These are phyloP conservation scores for Manis javanica DNA, from an alignment of 2,797 vertebrate species.

Conservation along the genomic window DNA sequence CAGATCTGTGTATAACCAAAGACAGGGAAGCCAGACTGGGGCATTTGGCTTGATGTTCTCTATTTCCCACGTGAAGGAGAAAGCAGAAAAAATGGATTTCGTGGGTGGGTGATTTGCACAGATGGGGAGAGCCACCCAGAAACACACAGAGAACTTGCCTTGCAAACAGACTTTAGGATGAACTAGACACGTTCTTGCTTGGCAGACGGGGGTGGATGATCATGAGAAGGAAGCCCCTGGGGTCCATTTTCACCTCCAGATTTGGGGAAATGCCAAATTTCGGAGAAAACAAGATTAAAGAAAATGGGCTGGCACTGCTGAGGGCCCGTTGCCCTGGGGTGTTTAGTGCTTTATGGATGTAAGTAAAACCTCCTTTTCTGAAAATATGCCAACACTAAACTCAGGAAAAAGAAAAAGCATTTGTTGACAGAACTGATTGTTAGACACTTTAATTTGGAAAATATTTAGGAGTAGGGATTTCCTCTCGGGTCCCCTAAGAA, in stretches of 20 bases:
- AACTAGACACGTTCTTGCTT: neutral
- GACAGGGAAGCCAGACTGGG: rapidly evolving
- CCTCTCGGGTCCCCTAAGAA: constrained; percentile 16
- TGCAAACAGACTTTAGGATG: rapidly evolving
- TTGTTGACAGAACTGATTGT: constrained; percentile 51
- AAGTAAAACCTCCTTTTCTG: neutral
- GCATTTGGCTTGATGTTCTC: neutral
- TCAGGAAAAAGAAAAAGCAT: neutral
- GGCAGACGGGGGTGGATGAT: rapidly evolving
- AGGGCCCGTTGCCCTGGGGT: neutral
- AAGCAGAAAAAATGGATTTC: neutral
- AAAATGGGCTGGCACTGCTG: rapidly evolving
- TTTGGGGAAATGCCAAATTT: neutral
- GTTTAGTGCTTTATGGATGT: neutral
- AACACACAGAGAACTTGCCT: rapidly evolving
- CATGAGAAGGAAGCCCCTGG: no score
- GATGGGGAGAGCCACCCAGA: neutral
- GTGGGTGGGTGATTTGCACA: no score
- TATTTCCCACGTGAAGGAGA: neutral
- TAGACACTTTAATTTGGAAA: constrained; percentile 64
- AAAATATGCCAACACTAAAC: neutral
- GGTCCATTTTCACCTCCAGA: neutral
- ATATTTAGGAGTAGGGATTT: constrained; percentile 55
- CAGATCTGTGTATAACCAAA: neutral
- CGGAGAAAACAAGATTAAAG: neutral